These are phyloP conservation scores for Bhutanitis thaidina DNA, from an alignment of 2,888 invertebrate species.

Conservation along the genomic window DNA sequence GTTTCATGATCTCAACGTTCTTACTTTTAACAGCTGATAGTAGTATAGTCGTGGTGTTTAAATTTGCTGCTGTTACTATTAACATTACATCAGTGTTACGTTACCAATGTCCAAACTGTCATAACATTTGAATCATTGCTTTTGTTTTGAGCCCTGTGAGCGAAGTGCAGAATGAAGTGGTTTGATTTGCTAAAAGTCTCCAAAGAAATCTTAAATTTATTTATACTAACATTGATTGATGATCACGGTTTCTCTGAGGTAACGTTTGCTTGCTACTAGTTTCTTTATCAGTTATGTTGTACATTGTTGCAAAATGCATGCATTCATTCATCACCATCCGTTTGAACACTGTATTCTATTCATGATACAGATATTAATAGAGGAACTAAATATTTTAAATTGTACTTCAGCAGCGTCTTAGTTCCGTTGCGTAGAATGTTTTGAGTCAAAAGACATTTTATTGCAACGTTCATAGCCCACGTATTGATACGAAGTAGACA, in stretches of 20 bases:
- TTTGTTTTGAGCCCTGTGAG: no score
- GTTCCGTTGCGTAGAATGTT: slow-evolving; percentile 37
- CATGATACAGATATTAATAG: slow-evolving; percentile 10
- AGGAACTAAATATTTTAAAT: no score
- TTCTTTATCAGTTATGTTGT: slow-evolving; percentile 3
- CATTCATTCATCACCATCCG: slow-evolving; percentile 27
- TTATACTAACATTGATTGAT: slow-evolving; percentile 24
- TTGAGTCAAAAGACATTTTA: neutral
- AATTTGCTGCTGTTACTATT: slow-evolving; percentile 9
- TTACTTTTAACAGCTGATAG: slow-evolving; percentile 15
- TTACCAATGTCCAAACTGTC: neutral
- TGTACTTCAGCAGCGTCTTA: slow-evolving; percentile 38
- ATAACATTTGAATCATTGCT: no score
- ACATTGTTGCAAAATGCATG: slow-evolving; percentile 26
- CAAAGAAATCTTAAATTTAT: slow-evolving; percentile 39
- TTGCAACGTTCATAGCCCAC: no score
- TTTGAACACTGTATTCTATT: neutral
- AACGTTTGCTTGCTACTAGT: slow-evolving; percentile 2
- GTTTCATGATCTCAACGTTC: slow-evolving; percentile 4
- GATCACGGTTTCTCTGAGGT: slow-evolving; percentile 38
- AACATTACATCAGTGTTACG: neutral
- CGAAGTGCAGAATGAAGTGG: slow-evolving; percentile 40
- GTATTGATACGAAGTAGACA: neutral
- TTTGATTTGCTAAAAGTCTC: slow-evolving; percentile 35
- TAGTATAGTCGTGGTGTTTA: slow-evolving; percentile 17